A percentile compares a stretch with the other conserved stretches of the same genome.
Conservation (phyloP, 1,140 invertebrate genomes). For the Uloborus diversus region DNA sequence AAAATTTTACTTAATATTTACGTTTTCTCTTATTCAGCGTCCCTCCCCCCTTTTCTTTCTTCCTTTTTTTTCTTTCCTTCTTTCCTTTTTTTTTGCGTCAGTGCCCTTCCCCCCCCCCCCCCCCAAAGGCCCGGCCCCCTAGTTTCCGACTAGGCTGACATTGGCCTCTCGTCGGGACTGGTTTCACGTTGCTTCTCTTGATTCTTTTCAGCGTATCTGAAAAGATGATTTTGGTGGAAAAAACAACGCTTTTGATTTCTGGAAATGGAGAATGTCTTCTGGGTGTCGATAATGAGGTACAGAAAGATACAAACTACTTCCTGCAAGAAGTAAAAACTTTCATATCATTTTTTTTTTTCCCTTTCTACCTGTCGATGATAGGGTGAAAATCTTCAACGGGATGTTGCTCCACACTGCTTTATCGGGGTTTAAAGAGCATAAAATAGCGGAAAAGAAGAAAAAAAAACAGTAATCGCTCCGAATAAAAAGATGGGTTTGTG, state of each 20-base stretch:
- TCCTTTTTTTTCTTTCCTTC: too few species aligned
- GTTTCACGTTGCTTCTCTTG: too few species aligned
- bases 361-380: constrained; percentile 8
- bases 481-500: too few species aligned
- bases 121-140: too few species aligned
- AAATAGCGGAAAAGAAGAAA: neutral
- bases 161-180: too few species aligned
- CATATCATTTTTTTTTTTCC: neutral
- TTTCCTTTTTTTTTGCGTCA: too few species aligned
- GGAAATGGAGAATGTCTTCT: constrained; percentile 8
- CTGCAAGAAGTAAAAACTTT: constrained; percentile 1
- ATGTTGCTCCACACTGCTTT: constrained; percentile 14
- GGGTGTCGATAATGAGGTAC: neutral
- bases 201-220: neutral
- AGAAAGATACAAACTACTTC: constrained; percentile 1
- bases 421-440: neutral
- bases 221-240: neutral
- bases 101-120: too few species aligned
- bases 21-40: too few species aligned
- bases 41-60: too few species aligned
- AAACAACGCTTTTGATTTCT: constrained; percentile 23
- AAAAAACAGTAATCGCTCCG: neutral
- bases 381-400: neutral
- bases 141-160: too few species aligned
- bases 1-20: too few species aligned